Base-by-base conservation (phyloP, 2,113 vertebrate species). In the Ceyx melanurus region DNA sequence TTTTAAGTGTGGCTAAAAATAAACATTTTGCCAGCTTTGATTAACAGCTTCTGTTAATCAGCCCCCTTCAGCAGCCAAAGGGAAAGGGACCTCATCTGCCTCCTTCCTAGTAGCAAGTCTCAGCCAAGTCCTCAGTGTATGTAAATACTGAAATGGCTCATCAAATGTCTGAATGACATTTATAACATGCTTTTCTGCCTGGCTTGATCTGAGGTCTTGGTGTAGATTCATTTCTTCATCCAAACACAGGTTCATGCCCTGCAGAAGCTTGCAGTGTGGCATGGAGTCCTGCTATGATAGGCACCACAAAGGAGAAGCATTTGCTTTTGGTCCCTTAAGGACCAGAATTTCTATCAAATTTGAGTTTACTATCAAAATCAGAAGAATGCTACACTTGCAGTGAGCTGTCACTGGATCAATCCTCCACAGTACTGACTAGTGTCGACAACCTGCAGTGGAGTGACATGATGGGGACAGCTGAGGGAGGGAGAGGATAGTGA, bases 401-500 rank as follows among this genome's bases (percentile, higher is more conserved):
- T 9, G 16, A 82, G 20, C 26, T 66, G 23, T 21, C 43, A 18
- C 0, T 3, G 25, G 17, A 37, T 46, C 0, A 0, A 16, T 26
- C 17, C 13, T 33, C 19, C 60, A 18, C 58, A 73, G 9, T 9
- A 31, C 23, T 75, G 48, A 20, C 33, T 40, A 17, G 14, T 2
- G 7, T 15, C 46, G 50, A 53, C 10, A 6, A 15, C 9, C 31
- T 57, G 56, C 19, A 37, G 31, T 22, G 22, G 17, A 43, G 11
- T 45, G 16, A 31, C 3, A 2, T 0, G 1, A 15, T 57, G 40
- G 15, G 35, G 4, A 56, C 48, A 61, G 58, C 2, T 1, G 26
- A 43, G 15, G 21, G 40, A 57, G 43, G 21, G 33, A 67, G 58
- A 22, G 45, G 14, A 86, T 7, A 3, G 4, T 2, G 2, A 54